phyloP scores from a whole-genome alignment of 2,797 vertebrate genomes.

The Hapalemur alaotrensis region DNA sequence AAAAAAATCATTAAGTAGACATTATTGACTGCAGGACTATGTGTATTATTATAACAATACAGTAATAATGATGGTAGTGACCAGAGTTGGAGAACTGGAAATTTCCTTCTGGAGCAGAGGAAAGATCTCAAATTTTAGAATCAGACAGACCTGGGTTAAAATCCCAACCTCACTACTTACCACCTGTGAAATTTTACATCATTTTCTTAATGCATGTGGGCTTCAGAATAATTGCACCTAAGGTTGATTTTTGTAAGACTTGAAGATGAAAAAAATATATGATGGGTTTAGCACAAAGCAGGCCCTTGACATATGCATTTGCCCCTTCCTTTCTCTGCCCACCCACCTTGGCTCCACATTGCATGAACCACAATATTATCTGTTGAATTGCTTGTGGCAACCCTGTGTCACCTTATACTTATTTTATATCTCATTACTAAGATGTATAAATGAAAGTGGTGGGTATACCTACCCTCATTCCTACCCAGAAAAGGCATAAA shows the following conservation, averaged over 20 bases:
- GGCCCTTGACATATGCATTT: accelerated
- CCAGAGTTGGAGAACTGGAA: neutral
- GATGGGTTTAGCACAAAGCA: neutral
- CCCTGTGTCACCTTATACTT: neutral
- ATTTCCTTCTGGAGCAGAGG: neutral
- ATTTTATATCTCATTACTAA: neutral
- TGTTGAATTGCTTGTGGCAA: neutral
- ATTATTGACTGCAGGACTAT: neutral
- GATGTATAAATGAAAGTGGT: neutral
- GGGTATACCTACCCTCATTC: neutral
- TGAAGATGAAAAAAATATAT: neutral
- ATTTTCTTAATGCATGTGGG: neutral
- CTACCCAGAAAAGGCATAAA: neutral
- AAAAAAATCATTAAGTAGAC: neutral
- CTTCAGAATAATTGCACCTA: neutral
- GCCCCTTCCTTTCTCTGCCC: neutral
- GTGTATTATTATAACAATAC: neutral
- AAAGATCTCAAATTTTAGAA: neutral
- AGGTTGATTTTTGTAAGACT: neutral
- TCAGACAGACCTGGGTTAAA: neutral
- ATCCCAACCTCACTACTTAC: neutral
- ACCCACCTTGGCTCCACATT: neutral
- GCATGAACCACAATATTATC: neutral
- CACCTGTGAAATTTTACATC: neutral
- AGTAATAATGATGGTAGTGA: neutral